Conservation (phyloP, 2,797 vertebrate genomes). For the Megaceryle alcyon region DNA sequence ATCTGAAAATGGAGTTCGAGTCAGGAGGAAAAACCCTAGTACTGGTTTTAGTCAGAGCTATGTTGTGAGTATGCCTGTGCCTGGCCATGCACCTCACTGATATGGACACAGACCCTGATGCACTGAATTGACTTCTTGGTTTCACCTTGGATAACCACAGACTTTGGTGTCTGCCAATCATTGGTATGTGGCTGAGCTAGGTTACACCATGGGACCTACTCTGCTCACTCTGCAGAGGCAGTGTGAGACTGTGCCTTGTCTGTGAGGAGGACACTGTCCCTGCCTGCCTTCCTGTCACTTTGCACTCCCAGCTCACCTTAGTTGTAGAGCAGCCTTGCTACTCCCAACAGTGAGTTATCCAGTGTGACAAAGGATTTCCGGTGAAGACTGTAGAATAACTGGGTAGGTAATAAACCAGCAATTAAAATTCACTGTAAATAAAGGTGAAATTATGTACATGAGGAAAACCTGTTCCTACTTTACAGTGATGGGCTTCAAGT, state of each 20-base stretch:
- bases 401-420: neutral
- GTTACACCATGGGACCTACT: neutral
- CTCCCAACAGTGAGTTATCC: neutral
- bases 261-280: neutral
- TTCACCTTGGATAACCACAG: neutral
- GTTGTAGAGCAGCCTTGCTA: neutral
- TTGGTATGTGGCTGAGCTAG: neutral
- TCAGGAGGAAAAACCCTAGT: neutral
- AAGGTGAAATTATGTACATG: neutral
- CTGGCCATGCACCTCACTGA: neutral
- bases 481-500: neutral
- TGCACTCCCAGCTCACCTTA: neutral
- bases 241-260: neutral
- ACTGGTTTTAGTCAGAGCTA: neutral
- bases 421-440: neutral
- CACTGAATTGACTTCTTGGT: neutral
- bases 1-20: neutral
- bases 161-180: neutral
- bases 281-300: neutral
- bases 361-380: neutral
- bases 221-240: neutral
- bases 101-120: neutral
- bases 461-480: neutral
- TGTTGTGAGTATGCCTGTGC: rapidly evolving
- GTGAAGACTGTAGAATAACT: neutral